phyloP scores from a whole-genome alignment of 1,140 invertebrate genomes.

The Amyelois transitella region DNA sequence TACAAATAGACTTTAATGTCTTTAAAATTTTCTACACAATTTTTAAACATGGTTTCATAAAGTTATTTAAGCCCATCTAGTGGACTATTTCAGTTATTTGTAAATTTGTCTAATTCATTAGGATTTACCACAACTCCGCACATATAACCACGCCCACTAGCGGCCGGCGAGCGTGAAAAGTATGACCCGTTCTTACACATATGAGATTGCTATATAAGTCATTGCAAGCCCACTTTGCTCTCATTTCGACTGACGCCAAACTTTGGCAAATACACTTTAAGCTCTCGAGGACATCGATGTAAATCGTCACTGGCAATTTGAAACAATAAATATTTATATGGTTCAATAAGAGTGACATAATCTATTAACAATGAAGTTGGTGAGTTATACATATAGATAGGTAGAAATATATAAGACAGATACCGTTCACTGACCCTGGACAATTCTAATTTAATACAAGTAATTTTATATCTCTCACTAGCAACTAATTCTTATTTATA shows the following conservation, averaged over 20 bases:
- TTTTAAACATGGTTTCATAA: no score
- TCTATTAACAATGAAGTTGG: conserved; percentile 33
- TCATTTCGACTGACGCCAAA: conserved; percentile 65
- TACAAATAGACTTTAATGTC: no score
- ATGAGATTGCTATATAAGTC: conserved; percentile 71
- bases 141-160: conserved; percentile 50
- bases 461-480: background rate
- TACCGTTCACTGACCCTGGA: background rate
- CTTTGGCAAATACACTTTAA: conserved; percentile 62
- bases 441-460: background rate
- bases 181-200: conserved; percentile 72
- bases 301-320: conserved; percentile 5
- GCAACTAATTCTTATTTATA: background rate
- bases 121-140: background rate
- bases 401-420: background rate
- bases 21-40: no score
- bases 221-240: conserved; percentile 64
- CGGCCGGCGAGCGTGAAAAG: conserved; percentile 68
- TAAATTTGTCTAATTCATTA: background rate
- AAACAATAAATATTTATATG: background rate
- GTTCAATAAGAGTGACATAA: background rate
- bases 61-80: background rate
- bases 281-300: conserved; percentile 25
- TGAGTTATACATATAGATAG: conserved; percentile 20
- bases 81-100: background rate